Evolutionary conservation across 2,888 invertebrate genomes (phyloP).

Genomic region (Noctua fimbriata): DNA sequence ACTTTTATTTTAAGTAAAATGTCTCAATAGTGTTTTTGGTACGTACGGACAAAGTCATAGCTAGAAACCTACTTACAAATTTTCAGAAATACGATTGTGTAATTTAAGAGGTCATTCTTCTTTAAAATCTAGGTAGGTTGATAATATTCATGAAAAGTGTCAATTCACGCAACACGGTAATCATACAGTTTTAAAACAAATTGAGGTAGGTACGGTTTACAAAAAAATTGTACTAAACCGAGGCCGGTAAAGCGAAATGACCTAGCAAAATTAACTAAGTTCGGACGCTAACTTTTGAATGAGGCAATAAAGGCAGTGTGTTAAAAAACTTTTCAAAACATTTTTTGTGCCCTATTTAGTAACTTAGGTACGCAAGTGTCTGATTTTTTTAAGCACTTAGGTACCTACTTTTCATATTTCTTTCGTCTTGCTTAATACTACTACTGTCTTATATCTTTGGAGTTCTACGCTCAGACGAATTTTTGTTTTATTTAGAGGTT

Average conservation of each 20-base stretch:
- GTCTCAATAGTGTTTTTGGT: not conserved
- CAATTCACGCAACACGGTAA: not conserved
- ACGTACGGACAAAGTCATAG: not conserved
- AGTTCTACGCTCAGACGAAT: not conserved
- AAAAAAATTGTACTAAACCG: conserved; percentile 10
- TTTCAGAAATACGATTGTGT: not conserved
- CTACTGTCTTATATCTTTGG: not conserved
- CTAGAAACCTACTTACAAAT: not conserved
- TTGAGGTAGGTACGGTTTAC: conserved; percentile 1
- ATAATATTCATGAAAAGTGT: not conserved
- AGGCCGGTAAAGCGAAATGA: conserved; percentile 17
- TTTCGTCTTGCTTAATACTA: not conserved
- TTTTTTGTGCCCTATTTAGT: not conserved
- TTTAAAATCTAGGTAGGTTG: not conserved
- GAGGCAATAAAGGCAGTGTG: conserved; percentile 5
- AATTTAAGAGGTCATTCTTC: not conserved
- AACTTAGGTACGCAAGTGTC: not conserved
- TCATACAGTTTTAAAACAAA: not conserved
- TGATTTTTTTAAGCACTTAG: not conserved
- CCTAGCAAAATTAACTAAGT: conserved; percentile 17
- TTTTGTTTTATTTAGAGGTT: not conserved
- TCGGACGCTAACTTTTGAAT: not conserved
- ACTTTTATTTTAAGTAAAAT: not conserved
- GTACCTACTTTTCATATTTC: not conserved
- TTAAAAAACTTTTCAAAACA: conserved; percentile 9